Base-by-base conservation (phyloP, 2,797 vertebrate species). In the Coilia nasus region DNA sequence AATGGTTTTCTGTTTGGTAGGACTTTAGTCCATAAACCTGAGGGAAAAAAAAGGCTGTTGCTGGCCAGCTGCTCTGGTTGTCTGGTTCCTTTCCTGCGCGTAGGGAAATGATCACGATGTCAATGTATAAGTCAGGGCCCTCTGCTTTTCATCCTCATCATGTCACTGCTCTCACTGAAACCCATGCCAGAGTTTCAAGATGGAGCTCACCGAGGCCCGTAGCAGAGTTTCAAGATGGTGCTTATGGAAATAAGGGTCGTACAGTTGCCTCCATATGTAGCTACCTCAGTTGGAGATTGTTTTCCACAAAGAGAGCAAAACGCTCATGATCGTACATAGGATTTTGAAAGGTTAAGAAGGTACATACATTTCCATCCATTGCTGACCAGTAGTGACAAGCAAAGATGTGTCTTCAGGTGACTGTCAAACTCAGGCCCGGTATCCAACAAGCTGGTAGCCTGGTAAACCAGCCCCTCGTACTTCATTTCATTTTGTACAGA, bases 1-100 rank as follows among this genome's bases (percentile, higher is more conserved):
- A 87, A 85, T 87, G 84, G 83, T 88, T 71, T 82, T 47, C 67
- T 88, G 84, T 87, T 75, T 82, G 67, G 81, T 64, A 85, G 83
- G 57, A 71, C 67, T 87, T 87, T 85, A 75, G 85, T 88, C 88
- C 82, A 84, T 90, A 83, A 86, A 85, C 83, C 71, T 82, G 82
- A 17, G 28, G 12, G 23, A 7, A 81, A 87, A 87, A 67, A n/a
- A 81, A 86, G 84, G 31, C 64, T 83, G 64, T 82, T 85, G 47
- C 46, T 10, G 44, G 17, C 67, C 25, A 81, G 28, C 59, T 67
- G 67, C 67, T 6, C 14, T 31, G 31, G 31, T 7, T 75, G 67
- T 31, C 14, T 71, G 67, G 28, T 75, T 85, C 83, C 81, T 75
- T 50, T 84, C 82, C 81, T 71, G 84, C 62, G 25, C 14, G 67